Evolutionary conservation across 2,797 vertebrate species (phyloP), one percentile per base, ranked within the genome.

Genomic region (Melanotaenia pygmaea): DNA sequence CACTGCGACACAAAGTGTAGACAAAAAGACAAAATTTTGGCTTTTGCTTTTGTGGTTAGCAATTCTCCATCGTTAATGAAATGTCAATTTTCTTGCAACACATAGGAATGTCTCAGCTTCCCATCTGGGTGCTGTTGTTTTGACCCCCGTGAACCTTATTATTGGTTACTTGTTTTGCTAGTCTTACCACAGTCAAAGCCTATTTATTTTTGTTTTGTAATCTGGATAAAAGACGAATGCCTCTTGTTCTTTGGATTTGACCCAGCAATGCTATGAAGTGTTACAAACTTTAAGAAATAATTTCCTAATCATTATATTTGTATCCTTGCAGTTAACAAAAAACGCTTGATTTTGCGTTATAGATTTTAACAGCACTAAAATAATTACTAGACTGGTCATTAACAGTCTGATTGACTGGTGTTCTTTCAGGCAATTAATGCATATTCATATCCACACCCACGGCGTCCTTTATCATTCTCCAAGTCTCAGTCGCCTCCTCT

Each of bases 61-160:
- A 70, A 76, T 82, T 83, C 64, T 88, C 80, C 56, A 76, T 85
- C 59, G 26, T 56, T 84, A 78, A 76, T 84, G 76, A 86, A 71
- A 75, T 14, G 22, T 72, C 59, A 68, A 43, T 82, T 80, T 83
- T 81, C 66, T 90, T 86, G 81, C 86, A 85, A 80, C 80, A 81
- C 58, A 45, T 59, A 67, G 54, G 47, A 80, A 81, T 69, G 66
- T 80, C 70, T 79, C 68, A 67, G 62, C 59, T 76, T 86, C 67
- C 73, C 14, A 53, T 74, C 64, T 77, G 77, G 59, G 14, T 70
- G 62, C 65, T 87, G 79, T 84, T 88, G 72, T 88, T 88, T 76
- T 88, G 86, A 85, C 74, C 79, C 35, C 61, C 63, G 34, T 38
- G 59, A 70, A 77, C 34, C n/a, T 68, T 59, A 67, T 65, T 71